Evolutionary conservation across 2,888 invertebrate genomes (phyloP).

Genomic region (Pachymerium ferrugineum): DNA sequence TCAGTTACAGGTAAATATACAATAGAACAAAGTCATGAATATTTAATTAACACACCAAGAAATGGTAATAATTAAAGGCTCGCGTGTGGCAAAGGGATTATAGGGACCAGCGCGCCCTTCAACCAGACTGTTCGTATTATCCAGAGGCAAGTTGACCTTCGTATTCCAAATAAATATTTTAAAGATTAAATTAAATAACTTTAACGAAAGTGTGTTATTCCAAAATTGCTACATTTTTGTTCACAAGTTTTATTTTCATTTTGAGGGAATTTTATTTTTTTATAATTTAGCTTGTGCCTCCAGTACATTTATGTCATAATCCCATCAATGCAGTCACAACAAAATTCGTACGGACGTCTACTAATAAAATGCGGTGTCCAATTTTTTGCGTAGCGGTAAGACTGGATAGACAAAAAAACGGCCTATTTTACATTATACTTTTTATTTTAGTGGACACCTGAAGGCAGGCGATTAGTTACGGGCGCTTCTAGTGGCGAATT

Average conservation of each 20-base stretch:
- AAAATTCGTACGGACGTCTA: conserved; percentile 96
- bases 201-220: no score
- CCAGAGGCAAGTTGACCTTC: conserved; percentile 57
- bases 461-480: conserved; percentile 93
- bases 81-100: conserved; percentile 93
- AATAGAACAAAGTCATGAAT: conserved; percentile 30
- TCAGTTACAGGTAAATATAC: conserved; percentile 70
- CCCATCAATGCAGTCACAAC: conserved; percentile 91
- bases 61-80: conserved; percentile 57
- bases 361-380: conserved; percentile 99
- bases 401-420: neutral
- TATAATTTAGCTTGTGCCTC: conserved; percentile 65
- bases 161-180: neutral
- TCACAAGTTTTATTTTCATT: no score
- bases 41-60: no score
- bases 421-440: neutral
- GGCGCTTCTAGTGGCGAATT: conserved; percentile 99
- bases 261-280: neutral
- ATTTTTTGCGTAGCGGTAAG: conserved; percentile 86
- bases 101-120: conserved; percentile 78
- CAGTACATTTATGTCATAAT: conserved; percentile 87
- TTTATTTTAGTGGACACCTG: conserved; percentile 81
- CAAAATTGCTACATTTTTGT: no score
- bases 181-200: conserved; percentile 1
- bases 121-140: conserved; percentile 93